Evolutionary conservation across 2,888 invertebrate genomes (phyloP).

Genomic region (Halictus ligatus): DNA sequence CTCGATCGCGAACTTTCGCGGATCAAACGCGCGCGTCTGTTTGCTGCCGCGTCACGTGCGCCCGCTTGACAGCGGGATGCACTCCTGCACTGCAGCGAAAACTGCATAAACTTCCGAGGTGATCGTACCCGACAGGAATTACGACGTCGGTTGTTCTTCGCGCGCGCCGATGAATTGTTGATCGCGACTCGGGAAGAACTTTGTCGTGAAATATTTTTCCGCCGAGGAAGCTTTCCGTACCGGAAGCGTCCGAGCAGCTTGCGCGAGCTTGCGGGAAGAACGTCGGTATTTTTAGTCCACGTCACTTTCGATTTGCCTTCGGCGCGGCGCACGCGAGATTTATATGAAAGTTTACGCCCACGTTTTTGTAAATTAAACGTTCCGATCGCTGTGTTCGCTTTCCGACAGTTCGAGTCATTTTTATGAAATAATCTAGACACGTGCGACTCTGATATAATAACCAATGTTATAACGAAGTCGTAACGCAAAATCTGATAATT

Average conservation of each 20-base stretch:
- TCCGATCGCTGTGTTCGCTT: not conserved
- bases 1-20: slow-evolving; percentile 3
- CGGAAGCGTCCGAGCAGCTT: not conserved
- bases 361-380: not conserved
- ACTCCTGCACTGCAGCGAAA: slow-evolving; percentile 45
- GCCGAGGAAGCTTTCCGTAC: not conserved
- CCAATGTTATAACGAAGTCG: too few species aligned
- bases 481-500: not conserved
- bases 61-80: slow-evolving; percentile 47
- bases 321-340: not conserved
- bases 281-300: not conserved
- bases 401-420: not conserved
- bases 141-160: slow-evolving; percentile 22
- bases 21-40: slow-evolving; percentile 59
- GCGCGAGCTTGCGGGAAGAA: not conserved
- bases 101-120: slow-evolving; percentile 36
- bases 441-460: not conserved
- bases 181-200: not conserved
- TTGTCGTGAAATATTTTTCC: slow-evolving; percentile 8
- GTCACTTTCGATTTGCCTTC: not conserved
- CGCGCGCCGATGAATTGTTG: slow-evolving; percentile 8
- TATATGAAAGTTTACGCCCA: not conserved
- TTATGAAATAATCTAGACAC: not conserved
- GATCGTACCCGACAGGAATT: slow-evolving; percentile 28
- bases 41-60: slow-evolving; percentile 58